A percentile compares a stretch with the other conserved stretches of the same genome.
Evolutionary conservation across 2,113 vertebrate genomes (phyloP).

Genomic region (Crotalus helleri): DNA sequence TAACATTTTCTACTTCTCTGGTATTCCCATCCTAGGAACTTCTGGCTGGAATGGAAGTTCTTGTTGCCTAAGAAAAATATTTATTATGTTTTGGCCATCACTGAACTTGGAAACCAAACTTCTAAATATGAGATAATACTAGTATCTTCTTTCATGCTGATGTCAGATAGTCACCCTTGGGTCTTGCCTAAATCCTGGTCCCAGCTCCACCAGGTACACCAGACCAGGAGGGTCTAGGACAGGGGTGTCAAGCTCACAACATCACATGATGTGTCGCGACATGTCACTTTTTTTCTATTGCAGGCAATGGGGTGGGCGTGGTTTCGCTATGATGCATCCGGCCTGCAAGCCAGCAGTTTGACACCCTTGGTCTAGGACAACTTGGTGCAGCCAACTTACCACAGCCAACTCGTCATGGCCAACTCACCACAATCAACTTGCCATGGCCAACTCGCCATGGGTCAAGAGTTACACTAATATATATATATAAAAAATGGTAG

Average conservation of each 20-base stretch:
- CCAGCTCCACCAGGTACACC: neutral
- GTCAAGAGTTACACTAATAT: too few relatives aligned
- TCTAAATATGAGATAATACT: neutral
- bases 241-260: too few relatives aligned
- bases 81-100: neutral
- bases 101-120: neutral
- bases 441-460: neutral
- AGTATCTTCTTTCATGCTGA: neutral
- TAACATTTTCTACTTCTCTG: neutral
- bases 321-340: too few relatives aligned
- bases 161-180: neutral
- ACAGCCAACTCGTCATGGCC: too few relatives aligned
- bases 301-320: too few relatives aligned
- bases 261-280: too few relatives aligned
- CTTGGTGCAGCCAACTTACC: neutral
- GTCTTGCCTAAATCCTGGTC: neutral
- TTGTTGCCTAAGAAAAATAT: neutral
- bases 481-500: neutral
- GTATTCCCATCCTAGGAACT: too few relatives aligned
- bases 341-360: too few relatives aligned
- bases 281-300: too few relatives aligned
- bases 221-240: neutral
- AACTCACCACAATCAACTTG: too few relatives aligned
- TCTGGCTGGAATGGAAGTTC: too few relatives aligned
- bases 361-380: neutral